phyloP scores from a whole-genome alignment of 2,797 vertebrate species.

The Trachurus trachurus region DNA sequence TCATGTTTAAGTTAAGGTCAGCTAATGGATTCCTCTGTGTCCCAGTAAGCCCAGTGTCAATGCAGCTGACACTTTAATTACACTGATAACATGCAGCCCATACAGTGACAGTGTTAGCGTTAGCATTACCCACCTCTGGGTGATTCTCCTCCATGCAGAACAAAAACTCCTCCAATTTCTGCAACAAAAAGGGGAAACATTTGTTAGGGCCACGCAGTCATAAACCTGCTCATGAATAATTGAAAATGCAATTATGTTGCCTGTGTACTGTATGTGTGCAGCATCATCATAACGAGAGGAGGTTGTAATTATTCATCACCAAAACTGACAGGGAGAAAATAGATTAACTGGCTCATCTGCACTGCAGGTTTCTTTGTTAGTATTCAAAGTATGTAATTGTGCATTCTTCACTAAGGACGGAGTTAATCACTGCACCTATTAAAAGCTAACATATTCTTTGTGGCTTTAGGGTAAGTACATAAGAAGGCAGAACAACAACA shows the following conservation, averaged over 20 bases:
- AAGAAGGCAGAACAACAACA: slow-evolving; percentile 58
- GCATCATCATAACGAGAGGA: slow-evolving; percentile 71
- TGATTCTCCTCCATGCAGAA: slow-evolving; percentile 87
- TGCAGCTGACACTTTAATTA: slow-evolving; percentile 51
- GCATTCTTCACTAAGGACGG: slow-evolving; percentile 61
- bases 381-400: slow-evolving; percentile 67
- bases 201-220: slow-evolving; percentile 71
- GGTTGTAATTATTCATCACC: slow-evolving; percentile 81
- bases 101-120: slow-evolving; percentile 18
- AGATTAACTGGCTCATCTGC: slow-evolving; percentile 72
- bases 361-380: slow-evolving; percentile 71
- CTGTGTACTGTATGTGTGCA: slow-evolving; percentile 68
- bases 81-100: slow-evolving; percentile 45
- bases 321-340: slow-evolving; percentile 74
- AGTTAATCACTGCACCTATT: slow-evolving; percentile 76
- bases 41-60: slow-evolving; percentile 24
- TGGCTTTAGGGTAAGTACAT: slow-evolving; percentile 58
- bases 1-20: slow-evolving; percentile 71
- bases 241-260: slow-evolving; percentile 76
- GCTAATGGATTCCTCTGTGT: slow-evolving; percentile 47
- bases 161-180: slow-evolving; percentile 87
- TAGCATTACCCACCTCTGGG: slow-evolving; percentile 81
- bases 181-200: slow-evolving; percentile 75
- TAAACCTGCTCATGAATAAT: slow-evolving; percentile 81
- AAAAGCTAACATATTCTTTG: slow-evolving; percentile 62